Percentiles rank a stretch among this genome's conserved stretches.
Evolutionary conservation across 2,113 vertebrate genomes (phyloP).

Genomic region (Salvelinus alpinus): DNA sequence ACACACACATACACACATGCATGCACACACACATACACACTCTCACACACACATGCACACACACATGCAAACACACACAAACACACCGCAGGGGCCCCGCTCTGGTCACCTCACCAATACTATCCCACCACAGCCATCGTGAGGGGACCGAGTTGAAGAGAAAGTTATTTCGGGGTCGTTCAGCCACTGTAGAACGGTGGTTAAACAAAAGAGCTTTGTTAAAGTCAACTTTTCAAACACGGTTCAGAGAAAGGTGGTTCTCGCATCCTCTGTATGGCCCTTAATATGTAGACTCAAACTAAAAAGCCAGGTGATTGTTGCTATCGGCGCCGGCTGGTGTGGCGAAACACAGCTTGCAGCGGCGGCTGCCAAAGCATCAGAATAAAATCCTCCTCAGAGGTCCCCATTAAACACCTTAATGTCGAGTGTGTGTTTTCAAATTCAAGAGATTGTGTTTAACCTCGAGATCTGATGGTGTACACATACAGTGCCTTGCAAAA

Average conservation of each 20-base stretch:
- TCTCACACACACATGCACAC: conserved; percentile 7
- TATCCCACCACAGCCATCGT: conserved; percentile 54
- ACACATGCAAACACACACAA: neutral
- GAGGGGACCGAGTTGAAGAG: conserved; percentile 50
- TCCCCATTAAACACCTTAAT: neutral
- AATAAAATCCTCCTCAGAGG: neutral
- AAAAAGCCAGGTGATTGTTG: conserved; percentile 48
- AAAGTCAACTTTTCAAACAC: conserved; percentile 46
- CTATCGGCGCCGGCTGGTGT: conserved; percentile 25
- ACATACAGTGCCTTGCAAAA: no score
- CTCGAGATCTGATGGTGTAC: neutral
- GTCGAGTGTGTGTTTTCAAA: neutral
- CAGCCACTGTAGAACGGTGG: conserved; percentile 40
- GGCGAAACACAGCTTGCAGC: conserved; percentile 9
- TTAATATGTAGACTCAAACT: conserved; percentile 30
- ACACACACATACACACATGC: conserved; percentile 6
- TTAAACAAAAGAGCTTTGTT: conserved; percentile 54
- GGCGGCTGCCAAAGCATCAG: neutral
- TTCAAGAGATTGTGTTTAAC: no score
- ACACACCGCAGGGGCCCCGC: conserved; percentile 43
- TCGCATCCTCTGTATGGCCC: conserved; percentile 8
- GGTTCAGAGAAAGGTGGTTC: conserved; percentile 15
- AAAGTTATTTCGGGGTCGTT: conserved; percentile 9
- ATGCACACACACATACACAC: neutral
- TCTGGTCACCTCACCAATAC: conserved; percentile 48